Evolutionary conservation across 2,797 vertebrate genomes (phyloP), one percentile per base, ranked within the genome.

Genomic region (Enteromius paludinosus): DNA sequence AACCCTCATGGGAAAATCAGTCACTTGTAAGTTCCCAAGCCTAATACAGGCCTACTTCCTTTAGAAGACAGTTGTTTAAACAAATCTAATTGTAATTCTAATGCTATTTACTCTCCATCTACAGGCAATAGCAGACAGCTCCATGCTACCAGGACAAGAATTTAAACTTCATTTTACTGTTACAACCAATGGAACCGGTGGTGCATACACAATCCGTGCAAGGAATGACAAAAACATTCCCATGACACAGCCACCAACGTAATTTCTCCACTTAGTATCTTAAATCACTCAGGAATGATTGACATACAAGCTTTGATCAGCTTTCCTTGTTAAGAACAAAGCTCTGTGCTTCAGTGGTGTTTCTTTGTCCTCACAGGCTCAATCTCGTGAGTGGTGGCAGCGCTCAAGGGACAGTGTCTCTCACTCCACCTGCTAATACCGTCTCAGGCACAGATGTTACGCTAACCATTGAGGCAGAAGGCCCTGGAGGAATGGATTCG

Each of bases 391-490:
- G 85, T 3, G 91, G 90, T 69, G 14, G 84, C 73, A 89, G 84
- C 38, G 17, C 78, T 23, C 89, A 91, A 28, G 54, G 65, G 12
- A 88, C 78, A 0, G 3, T 95, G 72, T 90, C 4, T 47, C 88
- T 95, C 43, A 89, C 52, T 0, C 79, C 91, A 15, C 90, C 92
- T 56, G 59, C 38, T 28, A 2, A 25, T 82, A 93, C 89, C 0
- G 0, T 70, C 3, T 87, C 93, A n/a, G 94, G 93, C 82, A 94
- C 91, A 5, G 93, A 93, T 4, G 72, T 92, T 72, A 95, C 93
- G 6, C 54, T 95, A 72, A 94, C 93, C 2, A 75, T 95, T 18
- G 90, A 93, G 2, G 91, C 85, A 28, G 90, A 89, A 77, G 91
- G 89, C 0, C 20, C 89, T 3, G 81, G 11, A 18, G 84, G 77